Evolutionary conservation across 2,797 vertebrate genomes (phyloP), one percentile per base, ranked within the genome.

Genomic region (Chaunax sp.): DNA sequence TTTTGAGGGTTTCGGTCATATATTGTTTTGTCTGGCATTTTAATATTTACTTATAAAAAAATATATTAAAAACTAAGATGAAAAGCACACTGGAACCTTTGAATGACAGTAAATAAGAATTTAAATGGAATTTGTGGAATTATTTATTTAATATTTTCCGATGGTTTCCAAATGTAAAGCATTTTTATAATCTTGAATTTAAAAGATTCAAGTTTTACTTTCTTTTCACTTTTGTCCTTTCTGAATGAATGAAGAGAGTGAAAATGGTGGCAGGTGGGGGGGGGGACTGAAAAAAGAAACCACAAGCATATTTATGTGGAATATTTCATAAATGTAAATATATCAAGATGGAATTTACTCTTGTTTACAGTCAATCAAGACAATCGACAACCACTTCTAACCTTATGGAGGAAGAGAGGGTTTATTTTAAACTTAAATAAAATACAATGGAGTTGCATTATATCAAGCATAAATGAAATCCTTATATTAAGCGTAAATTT

Each of bases 1-100:
- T 64, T 78, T 57, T 3, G 20, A 57, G 37, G 58, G 58, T 64
- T 80, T 70, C 49, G 51, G 49, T 87, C 69, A 70, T 41, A 30
- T 63, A 73, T n/a, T n/a, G 15, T 63, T 54, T 51, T 26, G 45
- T 66, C 51, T 0, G 2, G 2, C 28, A 7, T 60, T 60, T 65
- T 65, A 38, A 47, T 64, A 58, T 56, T 69, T 28, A 1, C 14
- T 23, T 55, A 77, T 15, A 44, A 38, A 53, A 7, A 45, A 53
- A 13, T 18, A 19, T 15, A 61, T 38, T 22, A 25, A 35, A 59
- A 62, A 30, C 37, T n/a, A n/a, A n/a, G n/a, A n/a, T n/a, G n/a
- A n/a, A n/a, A 35, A 3, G 20, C 10, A 10, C n/a, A n/a, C n/a
- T n/a, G n/a, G 11, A 61, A 45, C 3, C 33, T 71, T 52, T 41